Percentiles rank a stretch among this genome's conserved stretches.
Conservation (phyloP, 2,113 vertebrate species). For the Orientallactaga bullata region DNA sequence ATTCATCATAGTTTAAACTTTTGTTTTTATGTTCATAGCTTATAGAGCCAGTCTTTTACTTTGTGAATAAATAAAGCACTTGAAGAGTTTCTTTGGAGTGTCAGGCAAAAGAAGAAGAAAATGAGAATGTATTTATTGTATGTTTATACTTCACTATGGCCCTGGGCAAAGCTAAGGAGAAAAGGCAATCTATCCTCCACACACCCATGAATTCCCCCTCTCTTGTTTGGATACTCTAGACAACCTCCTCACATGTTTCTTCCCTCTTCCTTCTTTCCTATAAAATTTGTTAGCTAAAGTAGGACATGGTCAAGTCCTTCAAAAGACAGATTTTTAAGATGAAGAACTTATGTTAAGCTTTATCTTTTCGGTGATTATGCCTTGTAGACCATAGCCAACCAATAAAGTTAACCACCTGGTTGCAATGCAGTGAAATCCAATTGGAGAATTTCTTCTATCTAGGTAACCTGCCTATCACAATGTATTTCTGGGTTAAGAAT, state of each 20-base stretch:
- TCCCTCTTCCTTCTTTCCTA: not conserved
- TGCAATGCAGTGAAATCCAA: not conserved
- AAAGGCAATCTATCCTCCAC: not conserved
- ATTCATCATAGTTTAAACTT: conserved; percentile 27
- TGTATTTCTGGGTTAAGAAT: not conserved
- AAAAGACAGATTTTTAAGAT: not conserved
- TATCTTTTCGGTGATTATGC: not conserved
- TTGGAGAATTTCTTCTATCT: not conserved
- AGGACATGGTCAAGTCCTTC: not conserved
- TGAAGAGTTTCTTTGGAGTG: not conserved
- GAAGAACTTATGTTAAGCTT: not conserved
- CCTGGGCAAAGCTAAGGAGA: not conserved
- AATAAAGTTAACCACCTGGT: conserved; percentile 1
- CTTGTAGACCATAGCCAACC: not conserved
- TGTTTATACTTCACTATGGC: not conserved
- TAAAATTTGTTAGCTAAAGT: not conserved
- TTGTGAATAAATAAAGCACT: conserved; percentile 30
- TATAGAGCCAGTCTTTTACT: not conserved
- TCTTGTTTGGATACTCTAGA: too few relatives aligned
- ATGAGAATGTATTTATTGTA: not conserved
- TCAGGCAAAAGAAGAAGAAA: not conserved
- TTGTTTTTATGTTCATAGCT: not conserved
- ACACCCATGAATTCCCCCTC: not conserved
- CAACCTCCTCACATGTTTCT: fast-evolving
- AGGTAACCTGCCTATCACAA: not conserved